Conservation (phyloP, 2,888 invertebrate genomes). For the Cetonia aurata region DNA sequence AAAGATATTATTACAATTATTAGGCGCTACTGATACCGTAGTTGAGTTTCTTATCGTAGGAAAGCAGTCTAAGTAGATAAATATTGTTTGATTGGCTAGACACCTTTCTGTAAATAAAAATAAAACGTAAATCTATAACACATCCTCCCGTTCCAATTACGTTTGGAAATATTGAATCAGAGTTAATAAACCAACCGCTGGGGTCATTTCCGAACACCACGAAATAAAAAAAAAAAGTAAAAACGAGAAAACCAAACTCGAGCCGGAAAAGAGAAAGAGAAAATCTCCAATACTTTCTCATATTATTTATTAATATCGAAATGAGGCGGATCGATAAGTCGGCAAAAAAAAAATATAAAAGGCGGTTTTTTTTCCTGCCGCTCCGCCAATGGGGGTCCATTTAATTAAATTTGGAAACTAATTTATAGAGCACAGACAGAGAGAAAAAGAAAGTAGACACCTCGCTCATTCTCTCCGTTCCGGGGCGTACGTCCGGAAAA, state of each 20-base stretch:
- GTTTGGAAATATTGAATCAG: conserved; percentile 24
- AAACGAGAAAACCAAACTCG: conserved; percentile 7
- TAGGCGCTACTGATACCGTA: too few species aligned
- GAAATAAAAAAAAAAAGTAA: conserved; percentile 12
- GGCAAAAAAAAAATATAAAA: conserved; percentile 38
- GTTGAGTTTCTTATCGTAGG: too few species aligned
- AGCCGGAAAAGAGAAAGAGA: conserved; percentile 8
- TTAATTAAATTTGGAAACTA: conserved; percentile 56
- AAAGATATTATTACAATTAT: too few species aligned
- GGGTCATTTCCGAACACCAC: conserved; percentile 17
- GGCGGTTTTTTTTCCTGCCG: conserved; percentile 34
- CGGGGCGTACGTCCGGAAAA: conserved; percentile 46
- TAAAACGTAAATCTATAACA: conserved; percentile 8
- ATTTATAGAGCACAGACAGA: conserved; percentile 50
- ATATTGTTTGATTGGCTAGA: too few species aligned
- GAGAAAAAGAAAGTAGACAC: conserved; percentile 1
- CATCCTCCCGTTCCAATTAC: conserved; percentile 22
- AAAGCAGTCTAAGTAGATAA: too few species aligned
- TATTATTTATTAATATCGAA: conserved; percentile 45
- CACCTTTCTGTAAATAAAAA: neutral
- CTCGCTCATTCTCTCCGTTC: neutral
- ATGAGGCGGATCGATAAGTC: conserved; percentile 35
- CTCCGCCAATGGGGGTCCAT: conserved; percentile 46
- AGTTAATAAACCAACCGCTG: conserved; percentile 32
- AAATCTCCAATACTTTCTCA: conserved; percentile 29